These are phyloP conservation scores for Triplophysa siluroides DNA, from an alignment of 2,113 vertebrate species.

Conservation along the genomic window DNA sequence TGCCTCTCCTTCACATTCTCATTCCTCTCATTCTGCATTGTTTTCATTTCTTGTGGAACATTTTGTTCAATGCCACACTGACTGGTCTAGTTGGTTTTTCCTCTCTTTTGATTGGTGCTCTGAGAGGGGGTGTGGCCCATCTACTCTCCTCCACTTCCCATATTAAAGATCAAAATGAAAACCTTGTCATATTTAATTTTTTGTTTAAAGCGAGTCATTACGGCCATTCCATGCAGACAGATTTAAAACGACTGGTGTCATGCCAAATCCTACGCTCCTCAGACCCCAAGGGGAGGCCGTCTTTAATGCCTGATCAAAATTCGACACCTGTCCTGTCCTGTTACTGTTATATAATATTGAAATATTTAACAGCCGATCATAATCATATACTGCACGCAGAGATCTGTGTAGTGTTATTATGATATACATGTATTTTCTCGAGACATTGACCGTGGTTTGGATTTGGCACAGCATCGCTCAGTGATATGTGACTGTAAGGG, in stretches of 20 bases:
- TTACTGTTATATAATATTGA: not conserved
- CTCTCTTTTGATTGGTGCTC: conserved; percentile 21
- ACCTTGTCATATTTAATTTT: too few species aligned
- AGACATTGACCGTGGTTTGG: not conserved
- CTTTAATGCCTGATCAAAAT: too few species aligned
- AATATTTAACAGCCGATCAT: not conserved
- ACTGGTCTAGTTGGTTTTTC: not conserved
- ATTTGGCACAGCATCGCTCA: not conserved
- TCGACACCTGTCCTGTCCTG: too few species aligned
- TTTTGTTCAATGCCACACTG: not conserved
- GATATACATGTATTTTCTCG: too few species aligned
- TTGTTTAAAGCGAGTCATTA: too few species aligned
- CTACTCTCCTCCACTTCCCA: not conserved
- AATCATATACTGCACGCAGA: too few species aligned
- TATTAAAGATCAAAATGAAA: too few species aligned
- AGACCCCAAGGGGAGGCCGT: too few species aligned
- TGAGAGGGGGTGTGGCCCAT: not conserved
- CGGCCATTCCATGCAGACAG: too few species aligned
- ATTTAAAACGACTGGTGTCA: too few species aligned
- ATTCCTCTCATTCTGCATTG: not conserved
- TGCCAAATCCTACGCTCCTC: too few species aligned
- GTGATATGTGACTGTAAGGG: not conserved
- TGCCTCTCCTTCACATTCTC: not conserved
- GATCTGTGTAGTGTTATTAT: too few species aligned
- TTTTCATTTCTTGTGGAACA: not conserved